Evolutionary conservation across 2,888 invertebrate genomes (phyloP), one percentile per base, ranked within the genome.

Genomic region (Eustalomyia histrio): DNA sequence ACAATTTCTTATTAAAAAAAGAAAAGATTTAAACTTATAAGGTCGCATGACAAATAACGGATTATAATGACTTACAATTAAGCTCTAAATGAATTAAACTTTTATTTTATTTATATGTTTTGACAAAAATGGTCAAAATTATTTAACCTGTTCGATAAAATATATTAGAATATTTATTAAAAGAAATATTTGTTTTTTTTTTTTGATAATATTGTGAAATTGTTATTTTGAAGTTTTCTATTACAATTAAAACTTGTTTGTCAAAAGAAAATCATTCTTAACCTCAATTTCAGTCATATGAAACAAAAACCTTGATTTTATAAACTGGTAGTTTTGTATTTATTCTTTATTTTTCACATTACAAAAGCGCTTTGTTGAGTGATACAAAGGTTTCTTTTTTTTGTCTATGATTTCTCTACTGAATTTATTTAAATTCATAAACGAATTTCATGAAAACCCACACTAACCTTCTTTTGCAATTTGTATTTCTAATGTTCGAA

Each of bases 301-400:
- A 24, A n/a, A n/a, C n/a, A 39, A 29, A 55, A 55, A 14, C 55
- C 55, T 55, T 55, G 55, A 55, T 24, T 55, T 55, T 55, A 55
- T 55, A 24, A 55, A 55, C 55, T 55, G 55, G 55, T 55, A 39
- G 2, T 39, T 39, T 55, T 21, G 2, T 14, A 55, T 14, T 21
- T 21, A 14, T 29, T 29, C 14, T 55, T 4, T 18, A 21, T 21
- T 18, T 53, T 14, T 12, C 12, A 55, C 5, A 4, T 55, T 21
- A 55, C 24, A 55, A 24, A 55, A 24, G 55, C 55, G 55, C 24
- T 39, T 39, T 39, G 39, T 39, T 14, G 1, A 29, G 1, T 39
- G 7, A 1, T 24, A 43, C 14, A 39, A 55, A 53, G 9, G 33
- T 47, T 61, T 43, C 10, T 52, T 52, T 16, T n/a, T n/a, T n/a